Conservation (phyloP, 2,797 vertebrate species). For the Pelochelys cantorii region DNA sequence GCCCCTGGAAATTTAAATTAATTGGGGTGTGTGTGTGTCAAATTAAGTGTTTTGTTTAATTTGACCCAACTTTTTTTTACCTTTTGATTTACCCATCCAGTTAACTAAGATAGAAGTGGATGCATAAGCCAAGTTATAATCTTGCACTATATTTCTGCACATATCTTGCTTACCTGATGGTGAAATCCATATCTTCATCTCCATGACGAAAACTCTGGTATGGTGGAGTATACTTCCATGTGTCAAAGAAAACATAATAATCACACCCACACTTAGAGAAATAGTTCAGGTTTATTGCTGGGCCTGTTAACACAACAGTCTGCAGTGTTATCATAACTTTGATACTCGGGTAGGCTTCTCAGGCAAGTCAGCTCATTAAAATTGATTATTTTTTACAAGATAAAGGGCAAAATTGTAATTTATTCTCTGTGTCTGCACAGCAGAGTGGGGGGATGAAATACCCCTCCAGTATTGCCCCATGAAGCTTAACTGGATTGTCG, state of each 20-base stretch:
- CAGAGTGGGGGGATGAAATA: background rate
- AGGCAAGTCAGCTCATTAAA: background rate
- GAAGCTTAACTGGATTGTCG: background rate
- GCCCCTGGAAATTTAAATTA: background rate
- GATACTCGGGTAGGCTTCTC: background rate
- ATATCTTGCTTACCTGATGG: background rate
- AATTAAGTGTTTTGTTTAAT: background rate
- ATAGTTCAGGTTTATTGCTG: background rate
- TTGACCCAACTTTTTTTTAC: background rate
- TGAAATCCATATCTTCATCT: rapidly evolving
- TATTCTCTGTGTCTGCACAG: background rate
- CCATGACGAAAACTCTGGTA: background rate
- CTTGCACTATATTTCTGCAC: background rate
- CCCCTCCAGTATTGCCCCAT: background rate
- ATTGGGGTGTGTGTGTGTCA: background rate
- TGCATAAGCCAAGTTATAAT: background rate
- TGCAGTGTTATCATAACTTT: background rate
- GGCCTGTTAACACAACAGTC: rapidly evolving
- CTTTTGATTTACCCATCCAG: background rate
- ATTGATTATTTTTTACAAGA: background rate
- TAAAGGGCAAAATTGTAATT: background rate
- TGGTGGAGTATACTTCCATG: background rate
- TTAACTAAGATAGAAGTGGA: background rate
- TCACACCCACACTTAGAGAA: background rate
- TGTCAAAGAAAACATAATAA: rapidly evolving